Percentiles rank a stretch among this genome's conserved stretches.
phyloP scores from a whole-genome alignment of 2,113 vertebrate species.

The Proterorhinus semilunaris region DNA sequence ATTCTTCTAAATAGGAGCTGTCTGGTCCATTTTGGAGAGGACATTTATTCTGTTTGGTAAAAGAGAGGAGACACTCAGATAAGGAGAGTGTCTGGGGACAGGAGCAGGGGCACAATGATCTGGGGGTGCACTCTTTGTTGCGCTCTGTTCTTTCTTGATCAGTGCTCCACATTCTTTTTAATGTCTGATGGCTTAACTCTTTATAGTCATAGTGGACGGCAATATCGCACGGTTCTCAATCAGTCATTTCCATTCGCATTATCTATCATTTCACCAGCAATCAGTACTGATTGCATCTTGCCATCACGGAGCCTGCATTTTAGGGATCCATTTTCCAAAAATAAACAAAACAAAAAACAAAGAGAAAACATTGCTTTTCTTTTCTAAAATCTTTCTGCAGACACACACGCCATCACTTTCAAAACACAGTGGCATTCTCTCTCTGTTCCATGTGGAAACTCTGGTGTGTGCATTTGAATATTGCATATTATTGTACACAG shows the following conservation, averaged over 20 bases:
- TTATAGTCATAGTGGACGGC: not conserved
- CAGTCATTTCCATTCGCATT: slow-evolving; percentile 19
- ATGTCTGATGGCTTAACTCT: slow-evolving; percentile 32
- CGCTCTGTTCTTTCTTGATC: slow-evolving; percentile 38
- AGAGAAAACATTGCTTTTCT: slow-evolving; percentile 49
- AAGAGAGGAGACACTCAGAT: slow-evolving; percentile 28
- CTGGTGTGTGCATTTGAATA: slow-evolving; percentile 17
- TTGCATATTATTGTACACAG: slow-evolving; percentile 12
- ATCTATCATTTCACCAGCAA: slow-evolving; percentile 41
- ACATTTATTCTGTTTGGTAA: slow-evolving; percentile 23
- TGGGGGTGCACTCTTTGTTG: slow-evolving; percentile 22
- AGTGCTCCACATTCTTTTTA: slow-evolving; percentile 27
- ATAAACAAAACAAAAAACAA: slow-evolving; percentile 38
- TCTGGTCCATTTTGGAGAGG: slow-evolving; percentile 27
- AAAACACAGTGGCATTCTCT: not conserved
- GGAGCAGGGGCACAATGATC: slow-evolving; percentile 24
- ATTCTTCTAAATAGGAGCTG: slow-evolving; percentile 18
- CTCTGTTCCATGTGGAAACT: slow-evolving; percentile 37
- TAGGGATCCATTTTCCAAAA: slow-evolving; percentile 8
- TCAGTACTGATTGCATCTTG: not conserved
- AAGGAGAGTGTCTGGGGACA: slow-evolving; percentile 23
- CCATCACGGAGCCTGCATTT: not conserved
- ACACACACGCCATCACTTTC: not conserved
- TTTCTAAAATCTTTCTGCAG: not conserved
- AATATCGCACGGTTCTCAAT: not conserved